Evolutionary conservation across 2,797 vertebrate species (phyloP).

Genomic region (Strix occidentalis): DNA sequence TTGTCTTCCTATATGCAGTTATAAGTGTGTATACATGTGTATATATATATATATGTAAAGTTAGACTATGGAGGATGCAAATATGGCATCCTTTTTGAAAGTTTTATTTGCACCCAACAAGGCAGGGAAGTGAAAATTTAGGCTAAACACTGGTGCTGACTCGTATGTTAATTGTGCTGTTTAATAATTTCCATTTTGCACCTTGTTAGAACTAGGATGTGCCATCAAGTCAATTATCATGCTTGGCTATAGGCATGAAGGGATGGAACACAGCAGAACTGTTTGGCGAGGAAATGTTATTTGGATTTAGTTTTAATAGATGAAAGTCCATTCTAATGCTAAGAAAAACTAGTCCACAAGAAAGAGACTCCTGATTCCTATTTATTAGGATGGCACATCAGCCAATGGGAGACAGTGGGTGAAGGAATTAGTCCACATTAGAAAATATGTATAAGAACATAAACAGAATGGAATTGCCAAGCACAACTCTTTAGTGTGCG

Average conservation of each 20-base stretch:
- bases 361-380: not conserved
- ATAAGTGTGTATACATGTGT: not conserved
- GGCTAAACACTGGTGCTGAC: not conserved
- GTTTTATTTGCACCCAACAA: not conserved
- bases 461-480: not conserved
- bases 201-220: not conserved
- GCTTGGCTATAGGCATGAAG: not conserved
- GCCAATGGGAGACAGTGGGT: not conserved
- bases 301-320: not conserved
- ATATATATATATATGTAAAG: not conserved
- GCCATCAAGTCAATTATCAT: not conserved
- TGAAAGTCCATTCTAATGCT: not conserved
- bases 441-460: not conserved
- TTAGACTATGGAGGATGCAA: not conserved
- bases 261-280: not conserved
- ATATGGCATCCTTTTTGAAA: not conserved
- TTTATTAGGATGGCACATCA: not conserved
- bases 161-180: not conserved
- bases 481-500: not conserved
- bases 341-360: not conserved
- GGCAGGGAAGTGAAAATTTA: not conserved
- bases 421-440: not conserved
- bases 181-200: slow-evolving; percentile 3
- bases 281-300: not conserved
- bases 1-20: not conserved